Evolutionary conservation across 2,113 vertebrate genomes (phyloP).

Genomic region (Mus pahari): DNA sequence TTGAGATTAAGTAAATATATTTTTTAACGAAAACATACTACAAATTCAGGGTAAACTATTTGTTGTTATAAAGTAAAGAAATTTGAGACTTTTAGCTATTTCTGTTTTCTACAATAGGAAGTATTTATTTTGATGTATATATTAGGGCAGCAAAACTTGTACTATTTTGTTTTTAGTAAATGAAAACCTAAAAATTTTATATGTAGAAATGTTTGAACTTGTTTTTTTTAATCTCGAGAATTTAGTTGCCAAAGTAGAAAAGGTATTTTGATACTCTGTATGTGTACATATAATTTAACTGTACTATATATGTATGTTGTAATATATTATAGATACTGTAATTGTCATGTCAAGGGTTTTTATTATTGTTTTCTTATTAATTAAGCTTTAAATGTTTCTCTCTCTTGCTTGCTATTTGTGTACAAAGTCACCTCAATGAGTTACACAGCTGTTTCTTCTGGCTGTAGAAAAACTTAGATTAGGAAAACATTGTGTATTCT

Average conservation of each 20-base stretch:
- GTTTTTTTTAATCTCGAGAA: constrained; percentile 54
- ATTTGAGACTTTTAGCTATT: constrained; percentile 47
- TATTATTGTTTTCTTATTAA: constrained; percentile 57
- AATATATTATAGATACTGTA: constrained; percentile 21
- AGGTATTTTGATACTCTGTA: constrained; percentile 58
- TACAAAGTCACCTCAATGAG: constrained; percentile 57
- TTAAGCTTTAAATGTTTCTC: constrained; percentile 38
- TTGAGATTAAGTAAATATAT: constrained; percentile 64
- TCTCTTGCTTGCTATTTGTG: constrained; percentile 28
- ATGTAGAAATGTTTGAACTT: constrained; percentile 63
- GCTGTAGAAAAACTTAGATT: constrained; percentile 14
- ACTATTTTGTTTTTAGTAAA: constrained; percentile 74
- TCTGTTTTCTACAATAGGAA: constrained; percentile 49
- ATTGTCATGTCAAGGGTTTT: not conserved
- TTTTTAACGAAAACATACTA: constrained; percentile 54
- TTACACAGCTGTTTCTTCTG: constrained; percentile 43
- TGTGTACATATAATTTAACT: constrained; percentile 12
- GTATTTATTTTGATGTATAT: constrained; percentile 69
- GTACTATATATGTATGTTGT: not conserved
- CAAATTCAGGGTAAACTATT: constrained; percentile 55
- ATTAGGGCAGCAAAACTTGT: constrained; percentile 58
- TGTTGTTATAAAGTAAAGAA: constrained; percentile 57
- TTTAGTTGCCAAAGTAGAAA: constrained; percentile 56
- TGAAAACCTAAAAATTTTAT: constrained; percentile 59
- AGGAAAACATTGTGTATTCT: constrained; percentile 57